Evolutionary conservation across 2,888 invertebrate genomes (phyloP), one percentile per base, ranked within the genome.

Genomic region (Tanytarsus gracilentus): DNA sequence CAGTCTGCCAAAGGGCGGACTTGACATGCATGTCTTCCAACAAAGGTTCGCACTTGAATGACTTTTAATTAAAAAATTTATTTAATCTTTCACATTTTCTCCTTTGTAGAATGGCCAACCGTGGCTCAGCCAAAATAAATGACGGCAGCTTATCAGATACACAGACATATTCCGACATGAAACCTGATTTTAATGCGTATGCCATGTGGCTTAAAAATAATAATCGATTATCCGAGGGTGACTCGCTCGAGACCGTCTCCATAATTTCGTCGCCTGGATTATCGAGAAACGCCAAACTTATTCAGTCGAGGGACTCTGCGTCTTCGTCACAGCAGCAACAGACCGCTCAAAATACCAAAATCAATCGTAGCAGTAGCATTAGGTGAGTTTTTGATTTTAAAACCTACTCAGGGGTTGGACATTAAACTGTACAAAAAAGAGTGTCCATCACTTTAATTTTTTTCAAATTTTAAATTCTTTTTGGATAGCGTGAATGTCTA

Each of bases 351-450:
- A 58, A 33, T 23, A 25, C 80, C 64, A 78, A 90, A 69, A 78
- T 91, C 66, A 90, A 89, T 75, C 79, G 92, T 71, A 92, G 92
- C 78, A 93, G 92, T 77, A 92, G 91, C 72, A 92, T 92, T 75
- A 90, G 92, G 91, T 91, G 23, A 23, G 44, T 21, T 36, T 1
- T 14, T 36, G 36, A 36, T 36, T 14, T 4, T 4, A 36, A 36
- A 2, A 16, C n/a, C 16, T 33, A 14, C 33, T 14, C 11, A 33
- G n/a, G n/a, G 14, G 36, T 36, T 36, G n/a, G 36, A 36, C 36
- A 36, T 36, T 36, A 36, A 16, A 14, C 16, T 36, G n/a, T 36
- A n/a, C n/a, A n/a, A n/a, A n/a, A n/a, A n/a, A n/a, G n/a, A n/a
- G n/a, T n/a, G n/a, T n/a, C n/a, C n/a, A n/a, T n/a, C n/a, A n/a